These are phyloP conservation scores for Parnassius smintheus DNA, from an alignment of 2,888 invertebrate species.

Conservation along the genomic window DNA sequence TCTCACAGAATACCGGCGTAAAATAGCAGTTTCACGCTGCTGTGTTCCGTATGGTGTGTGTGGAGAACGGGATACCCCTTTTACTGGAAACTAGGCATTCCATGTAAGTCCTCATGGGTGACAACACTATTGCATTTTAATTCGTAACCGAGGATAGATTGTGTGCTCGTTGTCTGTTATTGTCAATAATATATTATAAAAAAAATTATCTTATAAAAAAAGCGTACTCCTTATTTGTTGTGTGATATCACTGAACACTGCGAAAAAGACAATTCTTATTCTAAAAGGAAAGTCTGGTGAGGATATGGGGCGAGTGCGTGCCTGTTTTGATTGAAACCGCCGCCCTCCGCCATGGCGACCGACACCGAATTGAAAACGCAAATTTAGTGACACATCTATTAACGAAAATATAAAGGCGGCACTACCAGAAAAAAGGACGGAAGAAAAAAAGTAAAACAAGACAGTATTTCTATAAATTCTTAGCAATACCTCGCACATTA, in stretches of 20 bases:
- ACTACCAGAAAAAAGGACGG: slow-evolving; percentile 60
- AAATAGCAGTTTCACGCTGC: no score
- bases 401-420: slow-evolving; percentile 64
- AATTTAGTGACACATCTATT: slow-evolving; percentile 79
- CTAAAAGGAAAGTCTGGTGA: slow-evolving; percentile 74
- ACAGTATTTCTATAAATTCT: slow-evolving; percentile 22
- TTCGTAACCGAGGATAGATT: no score
- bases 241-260: slow-evolving; percentile 59
- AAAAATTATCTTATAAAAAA: slow-evolving; percentile 20
- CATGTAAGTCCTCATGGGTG: no score
- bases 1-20: no score
- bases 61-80: no score
- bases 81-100: no score
- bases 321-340: slow-evolving; percentile 77
- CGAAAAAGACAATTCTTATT: slow-evolving; percentile 81
- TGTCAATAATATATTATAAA: no score
- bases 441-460: slow-evolving; percentile 43
- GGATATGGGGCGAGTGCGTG: slow-evolving; percentile 78
- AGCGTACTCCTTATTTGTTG: slow-evolving; percentile 54
- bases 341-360: slow-evolving; percentile 45
- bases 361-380: slow-evolving; percentile 75
- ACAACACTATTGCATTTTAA: no score
- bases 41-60: no score
- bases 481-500: no score
- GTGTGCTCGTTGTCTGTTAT: no score